phyloP scores from a whole-genome alignment of 1,140 invertebrate genomes.

The Monomorium pharaonis region DNA sequence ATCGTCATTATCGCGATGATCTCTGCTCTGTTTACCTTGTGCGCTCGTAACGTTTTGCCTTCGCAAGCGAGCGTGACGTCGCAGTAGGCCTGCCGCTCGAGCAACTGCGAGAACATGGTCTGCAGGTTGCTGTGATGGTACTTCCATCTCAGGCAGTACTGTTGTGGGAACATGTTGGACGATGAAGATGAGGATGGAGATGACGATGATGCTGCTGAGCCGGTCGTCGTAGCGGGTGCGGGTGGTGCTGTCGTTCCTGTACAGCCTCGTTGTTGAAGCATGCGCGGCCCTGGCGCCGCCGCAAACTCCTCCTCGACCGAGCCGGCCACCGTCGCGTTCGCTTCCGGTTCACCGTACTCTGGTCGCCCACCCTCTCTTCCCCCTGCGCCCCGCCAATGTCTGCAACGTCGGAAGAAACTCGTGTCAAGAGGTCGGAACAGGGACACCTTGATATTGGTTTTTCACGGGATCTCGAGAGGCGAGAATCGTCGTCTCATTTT shows the following conservation, averaged over 20 bases:
- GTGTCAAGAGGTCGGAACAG: neutral
- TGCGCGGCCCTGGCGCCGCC: constrained; percentile 77
- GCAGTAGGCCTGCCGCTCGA: constrained; percentile 95
- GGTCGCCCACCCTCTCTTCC: constrained; percentile 32
- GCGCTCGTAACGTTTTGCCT: constrained; percentile 94
- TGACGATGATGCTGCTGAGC: constrained; percentile 14
- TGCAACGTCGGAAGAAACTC: constrained; percentile 8
- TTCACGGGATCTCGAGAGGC: neutral
- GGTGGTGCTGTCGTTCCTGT: constrained; percentile 69
- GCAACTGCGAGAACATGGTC: constrained; percentile 95
- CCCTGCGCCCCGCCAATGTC: constrained; percentile 59
- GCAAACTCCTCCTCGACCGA: constrained; percentile 70
- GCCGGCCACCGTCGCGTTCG: constrained; percentile 71
- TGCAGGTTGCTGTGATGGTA: constrained; percentile 96
- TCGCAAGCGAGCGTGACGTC: constrained; percentile 96
- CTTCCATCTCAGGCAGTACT: constrained; percentile 96
- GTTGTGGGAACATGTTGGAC: constrained; percentile 90
- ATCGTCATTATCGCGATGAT: constrained; percentile 25
- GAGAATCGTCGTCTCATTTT: neutral
- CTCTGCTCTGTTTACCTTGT: constrained; percentile 88
- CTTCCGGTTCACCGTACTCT: constrained; percentile 72
- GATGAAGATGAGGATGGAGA: constrained; percentile 57
- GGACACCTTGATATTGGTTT: neutral
- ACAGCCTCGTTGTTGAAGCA: constrained; percentile 80
- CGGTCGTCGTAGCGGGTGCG: constrained; percentile 62